Evolutionary conservation across 2,113 vertebrate genomes (phyloP).

Genomic region (Martes martes): DNA sequence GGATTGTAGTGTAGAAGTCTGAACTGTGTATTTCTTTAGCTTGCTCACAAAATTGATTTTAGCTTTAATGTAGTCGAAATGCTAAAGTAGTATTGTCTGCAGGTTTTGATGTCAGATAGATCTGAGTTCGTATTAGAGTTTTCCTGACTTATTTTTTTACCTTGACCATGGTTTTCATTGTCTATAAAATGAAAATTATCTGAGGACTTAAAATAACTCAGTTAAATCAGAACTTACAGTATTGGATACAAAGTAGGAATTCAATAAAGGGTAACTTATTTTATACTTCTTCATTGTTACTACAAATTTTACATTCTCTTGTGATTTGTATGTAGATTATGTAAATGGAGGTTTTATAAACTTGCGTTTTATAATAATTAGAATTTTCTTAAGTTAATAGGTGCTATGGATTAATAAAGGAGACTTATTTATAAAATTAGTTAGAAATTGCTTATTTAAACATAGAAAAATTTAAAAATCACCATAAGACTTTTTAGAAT

Average conservation of each 20-base stretch:
- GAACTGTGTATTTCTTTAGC: neutral
- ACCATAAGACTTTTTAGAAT: neutral
- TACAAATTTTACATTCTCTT: slow-evolving; percentile 6
- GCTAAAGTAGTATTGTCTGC: neutral
- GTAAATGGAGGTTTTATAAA: neutral
- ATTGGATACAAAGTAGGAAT: neutral
- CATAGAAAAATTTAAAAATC: neutral
- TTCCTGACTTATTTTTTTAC: neutral
- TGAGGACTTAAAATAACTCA: slow-evolving; percentile 25
- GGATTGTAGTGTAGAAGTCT: neutral
- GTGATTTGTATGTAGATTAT: neutral
- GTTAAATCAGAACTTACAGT: neutral
- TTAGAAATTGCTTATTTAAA: slow-evolving; percentile 1
- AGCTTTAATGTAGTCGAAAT: neutral
- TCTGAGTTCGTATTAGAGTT: neutral
- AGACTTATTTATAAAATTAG: neutral
- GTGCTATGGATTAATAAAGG: neutral
- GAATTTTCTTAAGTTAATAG: neutral
- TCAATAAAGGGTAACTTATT: neutral
- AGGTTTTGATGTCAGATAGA: neutral
- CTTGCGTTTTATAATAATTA: neutral
- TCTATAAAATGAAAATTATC: neutral
- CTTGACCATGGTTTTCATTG: neutral
- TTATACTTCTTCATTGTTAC: neutral
- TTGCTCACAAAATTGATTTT: neutral